These are phyloP conservation scores for Leptodactylus fallax DNA, from an alignment of 2,797 vertebrate species.

Conservation along the genomic window DNA sequence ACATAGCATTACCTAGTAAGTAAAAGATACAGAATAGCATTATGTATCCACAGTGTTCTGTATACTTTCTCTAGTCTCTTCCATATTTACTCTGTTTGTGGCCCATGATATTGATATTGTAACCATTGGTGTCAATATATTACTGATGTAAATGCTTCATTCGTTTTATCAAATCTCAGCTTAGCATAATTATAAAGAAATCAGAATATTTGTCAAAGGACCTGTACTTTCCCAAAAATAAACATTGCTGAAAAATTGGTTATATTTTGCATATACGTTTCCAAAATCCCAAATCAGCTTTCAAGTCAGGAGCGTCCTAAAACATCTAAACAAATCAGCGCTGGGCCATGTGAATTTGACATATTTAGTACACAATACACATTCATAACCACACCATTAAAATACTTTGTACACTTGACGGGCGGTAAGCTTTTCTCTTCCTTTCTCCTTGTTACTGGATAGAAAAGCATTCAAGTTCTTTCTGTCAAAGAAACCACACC, in stretches of 20 bases:
- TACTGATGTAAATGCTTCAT: neutral
- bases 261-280: neutral
- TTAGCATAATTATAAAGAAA: constrained; percentile 15
- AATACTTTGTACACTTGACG: constrained; percentile 42
- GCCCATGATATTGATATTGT: neutral
- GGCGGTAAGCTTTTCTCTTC: constrained; percentile 22
- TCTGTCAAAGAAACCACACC: constrained; percentile 43
- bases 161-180: neutral
- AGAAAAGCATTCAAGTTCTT: constrained; percentile 29
- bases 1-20: too few relatives aligned
- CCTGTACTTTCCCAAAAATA: neutral
- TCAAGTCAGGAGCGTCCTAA: constrained; percentile 1
- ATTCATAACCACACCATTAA: constrained; percentile 33
- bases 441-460: constrained; percentile 34
- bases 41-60: neutral
- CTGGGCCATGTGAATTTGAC: constrained; percentile 16
- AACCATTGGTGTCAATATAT: too few relatives aligned
- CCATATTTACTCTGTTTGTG: neutral
- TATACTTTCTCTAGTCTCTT: neutral
- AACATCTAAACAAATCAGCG: constrained; percentile 31
- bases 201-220: neutral
- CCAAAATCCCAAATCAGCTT: constrained; percentile 26
- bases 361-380: constrained; percentile 40
- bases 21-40: neutral
- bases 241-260: neutral